Evolutionary conservation across 2,888 invertebrate genomes (phyloP), one percentile per base, ranked within the genome.

Genomic region (Lissocephala sabroskyi): DNA sequence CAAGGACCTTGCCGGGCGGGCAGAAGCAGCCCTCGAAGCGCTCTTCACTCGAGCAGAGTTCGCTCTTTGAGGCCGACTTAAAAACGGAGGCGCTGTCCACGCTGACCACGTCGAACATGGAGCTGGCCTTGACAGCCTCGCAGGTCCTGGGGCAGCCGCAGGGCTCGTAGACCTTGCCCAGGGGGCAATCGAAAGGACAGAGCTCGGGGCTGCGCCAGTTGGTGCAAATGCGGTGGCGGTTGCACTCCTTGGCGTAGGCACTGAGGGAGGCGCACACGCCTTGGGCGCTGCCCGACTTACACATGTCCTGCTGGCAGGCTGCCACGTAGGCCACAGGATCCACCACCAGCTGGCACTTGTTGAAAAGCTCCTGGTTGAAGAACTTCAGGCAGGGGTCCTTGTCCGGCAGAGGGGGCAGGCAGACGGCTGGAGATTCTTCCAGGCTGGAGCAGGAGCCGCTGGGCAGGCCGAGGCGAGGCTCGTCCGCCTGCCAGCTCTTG

Each of bases 11-110:
- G 51, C 91, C 92, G 41, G 88, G 84, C 0, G 94, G 92, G 84
- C 96, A 96, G 87, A 91, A 93, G 83, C 96, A 96, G 1, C 95
- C 95, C 75, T 95, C 95, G 0, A 87, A 87, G 0, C 85, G 82
- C 9, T 81, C 83, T 1, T 79, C 82, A 3, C 82, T 81, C 18
- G 81, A 73, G 54, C 91, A 91, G 52, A 82, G 58, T 0, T 81
- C 79, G 11, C 79, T 68, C 2, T 57, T 55, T n/a, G 50, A 68
- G 10, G 81, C 62, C 0, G 79, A 76, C 30, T 70, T 80, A 1
- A 76, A 59, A 2, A 80, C 49, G 0, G 65, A 42, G 37, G 79
- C 66, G 5, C 79, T 80, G 5, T 71, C 79, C 2, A 83, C 56
- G 50, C 67, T 79, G 11, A 83, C 65, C 0, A 80, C 82, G 52